Evolutionary conservation across 1,140 invertebrate genomes (phyloP).

Genomic region (Harpegnathos saltator): DNA sequence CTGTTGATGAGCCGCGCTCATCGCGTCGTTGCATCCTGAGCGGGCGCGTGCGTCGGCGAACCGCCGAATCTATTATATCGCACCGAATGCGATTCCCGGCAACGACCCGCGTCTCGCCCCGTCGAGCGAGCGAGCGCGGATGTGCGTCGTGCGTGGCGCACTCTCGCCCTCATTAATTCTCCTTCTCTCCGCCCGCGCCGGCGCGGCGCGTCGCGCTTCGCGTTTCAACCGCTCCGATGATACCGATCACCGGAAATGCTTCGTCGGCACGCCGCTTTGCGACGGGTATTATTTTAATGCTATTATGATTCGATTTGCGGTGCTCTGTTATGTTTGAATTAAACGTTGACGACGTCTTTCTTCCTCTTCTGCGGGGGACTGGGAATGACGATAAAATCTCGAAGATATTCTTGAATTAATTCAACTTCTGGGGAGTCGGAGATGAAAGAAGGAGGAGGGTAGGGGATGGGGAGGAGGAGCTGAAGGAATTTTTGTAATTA

Average conservation of each 20-base stretch:
- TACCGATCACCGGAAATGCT: neutral
- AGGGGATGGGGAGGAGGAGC: no score
- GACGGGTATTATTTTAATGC: neutral
- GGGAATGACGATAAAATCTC: neutral
- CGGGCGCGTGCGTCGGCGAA: constrained; percentile 31
- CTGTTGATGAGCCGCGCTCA: constrained; percentile 17
- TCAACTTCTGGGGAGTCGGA: neutral
- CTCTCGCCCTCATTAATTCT: constrained; percentile 24
- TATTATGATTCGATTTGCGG: neutral
- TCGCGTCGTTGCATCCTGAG: constrained; percentile 44
- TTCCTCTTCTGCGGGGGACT: neutral
- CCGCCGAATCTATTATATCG: constrained; percentile 68
- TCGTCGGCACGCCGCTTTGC: neutral
- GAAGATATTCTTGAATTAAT: neutral
- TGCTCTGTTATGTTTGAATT: neutral
- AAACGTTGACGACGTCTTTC: neutral
- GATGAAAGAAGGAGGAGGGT: no score
- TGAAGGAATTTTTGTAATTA: neutral
- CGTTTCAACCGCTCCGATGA: neutral
- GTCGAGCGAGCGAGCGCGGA: neutral
- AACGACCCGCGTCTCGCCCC: neutral
- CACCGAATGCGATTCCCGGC: constrained; percentile 63
- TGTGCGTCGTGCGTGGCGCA: neutral
- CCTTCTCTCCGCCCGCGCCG: no score
- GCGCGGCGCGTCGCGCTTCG: neutral